Conservation (phyloP, 2,797 vertebrate species). For the Catamblyrhynchus diadema region DNA sequence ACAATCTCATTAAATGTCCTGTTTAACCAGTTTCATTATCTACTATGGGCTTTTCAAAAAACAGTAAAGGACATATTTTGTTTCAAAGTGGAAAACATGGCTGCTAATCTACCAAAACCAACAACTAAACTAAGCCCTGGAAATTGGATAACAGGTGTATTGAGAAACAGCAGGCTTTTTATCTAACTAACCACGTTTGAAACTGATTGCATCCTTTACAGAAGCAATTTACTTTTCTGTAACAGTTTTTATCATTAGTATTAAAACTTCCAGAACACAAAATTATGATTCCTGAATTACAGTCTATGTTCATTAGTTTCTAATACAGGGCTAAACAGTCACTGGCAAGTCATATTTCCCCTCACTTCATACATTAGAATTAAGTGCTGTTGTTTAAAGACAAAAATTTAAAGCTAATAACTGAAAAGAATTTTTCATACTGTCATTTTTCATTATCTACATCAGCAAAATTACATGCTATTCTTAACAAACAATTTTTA, state of each 20-base stretch:
- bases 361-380: not conserved
- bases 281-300: not conserved
- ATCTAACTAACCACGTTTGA: not conserved
- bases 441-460: not conserved
- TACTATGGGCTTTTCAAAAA: not conserved
- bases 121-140: not conserved
- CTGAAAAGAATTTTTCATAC: not conserved
- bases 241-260: not conserved
- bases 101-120: not conserved
- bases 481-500: not conserved
- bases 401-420: not conserved
- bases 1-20: not conserved
- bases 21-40: not conserved
- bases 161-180: not conserved
- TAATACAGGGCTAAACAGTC: not conserved
- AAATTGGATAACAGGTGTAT: not conserved
- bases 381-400: not conserved
- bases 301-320: not conserved
- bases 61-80: not conserved
- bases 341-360: not conserved
- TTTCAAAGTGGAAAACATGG: not conserved
- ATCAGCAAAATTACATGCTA: not conserved
- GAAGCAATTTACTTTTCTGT: not conserved
- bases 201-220: not conserved
- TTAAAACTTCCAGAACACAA: not conserved